A percentile compares a stretch with the other conserved stretches of the same genome.
Evolutionary conservation across 1,140 invertebrate genomes (phyloP).

Genomic region (Aphaenogaster ashmeadi): DNA sequence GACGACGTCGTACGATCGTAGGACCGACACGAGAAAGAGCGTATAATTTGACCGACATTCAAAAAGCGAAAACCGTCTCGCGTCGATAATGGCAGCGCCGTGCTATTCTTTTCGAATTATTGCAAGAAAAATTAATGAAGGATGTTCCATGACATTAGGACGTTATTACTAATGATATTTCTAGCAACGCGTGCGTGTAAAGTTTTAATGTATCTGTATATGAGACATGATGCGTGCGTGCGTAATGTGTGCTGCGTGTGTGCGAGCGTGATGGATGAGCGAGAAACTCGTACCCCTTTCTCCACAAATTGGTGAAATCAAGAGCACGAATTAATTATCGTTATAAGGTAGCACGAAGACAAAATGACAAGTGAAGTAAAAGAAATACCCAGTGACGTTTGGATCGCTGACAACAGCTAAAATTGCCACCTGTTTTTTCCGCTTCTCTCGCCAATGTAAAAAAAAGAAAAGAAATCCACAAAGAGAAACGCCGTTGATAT

Average conservation of each 20-base stretch:
- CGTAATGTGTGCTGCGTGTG: constrained; percentile 6
- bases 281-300: constrained; percentile 45
- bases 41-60: neutral
- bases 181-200: constrained; percentile 72
- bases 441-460: constrained; percentile 69
- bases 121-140: constrained; percentile 69
- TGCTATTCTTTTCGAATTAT: constrained; percentile 50
- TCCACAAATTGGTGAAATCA: constrained; percentile 55
- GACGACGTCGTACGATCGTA: neutral
- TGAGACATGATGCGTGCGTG: constrained; percentile 27
- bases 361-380: constrained; percentile 41
- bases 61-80: constrained; percentile 5
- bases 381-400: constrained; percentile 28
- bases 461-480: constrained; percentile 62
- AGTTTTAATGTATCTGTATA: constrained; percentile 30
- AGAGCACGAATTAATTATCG: constrained; percentile 61
- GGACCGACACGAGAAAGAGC: constrained; percentile 1
- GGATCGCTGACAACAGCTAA: constrained; percentile 47
- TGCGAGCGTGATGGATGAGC: constrained; percentile 13
- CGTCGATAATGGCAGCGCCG: constrained; percentile 35
- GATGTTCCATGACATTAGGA: constrained; percentile 84
- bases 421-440: constrained; percentile 68
- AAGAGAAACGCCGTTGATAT: constrained; percentile 51
- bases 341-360: constrained; percentile 66
- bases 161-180: constrained; percentile 73